phyloP scores from a whole-genome alignment of 2,888 invertebrate species.

The Anoplius nigerrimus region DNA sequence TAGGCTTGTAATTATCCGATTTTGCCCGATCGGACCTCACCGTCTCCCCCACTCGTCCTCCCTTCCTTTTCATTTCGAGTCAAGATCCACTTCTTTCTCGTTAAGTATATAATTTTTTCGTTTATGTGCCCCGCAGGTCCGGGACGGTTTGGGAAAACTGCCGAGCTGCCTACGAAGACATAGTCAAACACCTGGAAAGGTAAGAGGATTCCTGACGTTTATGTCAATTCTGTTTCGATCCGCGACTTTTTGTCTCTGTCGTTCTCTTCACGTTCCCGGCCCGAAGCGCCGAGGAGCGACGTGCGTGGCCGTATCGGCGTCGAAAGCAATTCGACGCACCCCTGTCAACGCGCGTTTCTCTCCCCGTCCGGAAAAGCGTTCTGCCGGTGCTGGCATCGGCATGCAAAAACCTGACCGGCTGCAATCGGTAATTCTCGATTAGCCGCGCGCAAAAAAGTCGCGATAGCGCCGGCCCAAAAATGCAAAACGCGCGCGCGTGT shows the following conservation, averaged over 20 bases:
- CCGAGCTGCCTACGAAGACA: constrained; percentile 95
- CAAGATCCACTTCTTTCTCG: constrained; percentile 1
- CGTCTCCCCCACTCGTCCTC: constrained; percentile 6
- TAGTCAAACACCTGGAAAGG: constrained; percentile 96
- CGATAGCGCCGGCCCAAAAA: constrained; percentile 30
- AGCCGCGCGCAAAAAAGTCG: background rate
- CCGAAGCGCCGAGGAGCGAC: background rate
- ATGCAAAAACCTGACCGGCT: too few relatives aligned
- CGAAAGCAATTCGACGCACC: too few relatives aligned
- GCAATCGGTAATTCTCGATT: background rate
- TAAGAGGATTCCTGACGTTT: constrained; percentile 76
- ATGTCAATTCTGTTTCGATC: background rate
- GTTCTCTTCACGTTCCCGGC: too few relatives aligned
- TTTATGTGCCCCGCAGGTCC: constrained; percentile 67
- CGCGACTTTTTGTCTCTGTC: too few relatives aligned
- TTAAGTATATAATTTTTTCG: constrained; percentile 37
- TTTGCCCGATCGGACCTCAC: constrained; percentile 31
- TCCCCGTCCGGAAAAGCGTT: too few relatives aligned
- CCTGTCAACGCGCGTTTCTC: too few relatives aligned
- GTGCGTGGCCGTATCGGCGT: background rate
- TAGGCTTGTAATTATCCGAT: constrained; percentile 51
- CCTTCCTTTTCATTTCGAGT: background rate
- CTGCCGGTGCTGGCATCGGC: too few relatives aligned
- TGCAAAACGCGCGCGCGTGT: constrained; percentile 18
- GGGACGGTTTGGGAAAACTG: constrained; percentile 92